These are phyloP conservation scores for Hozukius guyotensis DNA, from an alignment of 2,797 vertebrate species.

Conservation along the genomic window DNA sequence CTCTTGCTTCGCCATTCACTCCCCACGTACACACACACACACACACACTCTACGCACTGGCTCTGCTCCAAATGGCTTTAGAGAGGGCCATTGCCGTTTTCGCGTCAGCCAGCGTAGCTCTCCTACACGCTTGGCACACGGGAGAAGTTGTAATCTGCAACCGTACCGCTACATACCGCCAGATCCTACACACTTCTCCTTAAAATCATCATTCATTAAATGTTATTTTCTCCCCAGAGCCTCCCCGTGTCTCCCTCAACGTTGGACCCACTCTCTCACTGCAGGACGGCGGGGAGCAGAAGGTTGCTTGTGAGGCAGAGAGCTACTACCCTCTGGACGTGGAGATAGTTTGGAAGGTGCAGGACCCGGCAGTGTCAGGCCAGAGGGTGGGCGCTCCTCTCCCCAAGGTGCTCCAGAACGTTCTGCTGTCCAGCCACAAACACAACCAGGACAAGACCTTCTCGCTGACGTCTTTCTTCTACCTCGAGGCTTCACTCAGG, in stretches of 20 bases:
- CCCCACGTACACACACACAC: too few species aligned
- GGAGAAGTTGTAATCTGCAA: too few species aligned
- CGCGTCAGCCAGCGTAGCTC: too few species aligned
- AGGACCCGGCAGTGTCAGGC: slow-evolving; percentile 36
- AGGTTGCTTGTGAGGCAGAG: slow-evolving; percentile 75
- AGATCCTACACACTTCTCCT: too few species aligned
- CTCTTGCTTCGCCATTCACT: too few species aligned
- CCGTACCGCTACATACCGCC: too few species aligned
- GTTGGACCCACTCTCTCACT: slow-evolving; percentile 58
- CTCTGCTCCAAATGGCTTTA: too few species aligned
- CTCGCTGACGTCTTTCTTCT: slow-evolving; percentile 80
- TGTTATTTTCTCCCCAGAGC: slow-evolving; percentile 65
- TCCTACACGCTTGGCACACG: too few species aligned
- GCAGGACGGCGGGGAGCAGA: slow-evolving; percentile 72
- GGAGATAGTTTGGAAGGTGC: slow-evolving; percentile 75
- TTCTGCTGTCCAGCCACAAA: slow-evolving; percentile 81
- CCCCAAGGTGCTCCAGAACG: slow-evolving; percentile 68
- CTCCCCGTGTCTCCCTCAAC: slow-evolving; percentile 79
- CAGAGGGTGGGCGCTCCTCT: slow-evolving; percentile 66
- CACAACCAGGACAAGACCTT: slow-evolving; percentile 78
- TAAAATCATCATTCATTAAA: too few species aligned
- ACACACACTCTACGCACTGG: too few species aligned
- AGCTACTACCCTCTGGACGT: slow-evolving; percentile 84
- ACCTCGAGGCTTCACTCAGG: slow-evolving; percentile 67
- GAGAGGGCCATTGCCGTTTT: too few species aligned